Evolutionary conservation across 2,113 vertebrate genomes (phyloP).

Genomic region (Hydrolagus affinis): DNA sequence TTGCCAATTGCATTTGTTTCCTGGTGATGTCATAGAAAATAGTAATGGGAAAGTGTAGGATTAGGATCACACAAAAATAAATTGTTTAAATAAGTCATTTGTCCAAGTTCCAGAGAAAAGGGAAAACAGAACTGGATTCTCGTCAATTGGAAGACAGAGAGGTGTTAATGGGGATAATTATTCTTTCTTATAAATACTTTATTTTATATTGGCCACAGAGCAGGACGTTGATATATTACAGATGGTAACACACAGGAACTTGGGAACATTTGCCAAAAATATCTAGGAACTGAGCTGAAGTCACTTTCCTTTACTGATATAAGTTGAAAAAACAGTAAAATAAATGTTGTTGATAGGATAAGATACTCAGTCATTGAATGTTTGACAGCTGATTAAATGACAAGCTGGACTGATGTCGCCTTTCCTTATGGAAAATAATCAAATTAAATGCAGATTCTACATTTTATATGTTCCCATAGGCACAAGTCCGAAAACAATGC

Average conservation of each 20-base stretch:
- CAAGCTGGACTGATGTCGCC: constrained; percentile 60
- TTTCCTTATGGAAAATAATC: constrained; percentile 47
- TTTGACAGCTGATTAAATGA: constrained; percentile 69
- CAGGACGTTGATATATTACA: constrained; percentile 59
- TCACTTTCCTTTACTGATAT: constrained; percentile 67
- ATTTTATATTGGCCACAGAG: not conserved
- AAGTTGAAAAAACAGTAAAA: constrained; percentile 89
- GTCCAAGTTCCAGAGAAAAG: constrained; percentile 48
- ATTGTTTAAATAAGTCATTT: constrained; percentile 44
- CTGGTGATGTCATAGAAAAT: constrained; percentile 61
- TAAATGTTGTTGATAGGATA: constrained; percentile 99
- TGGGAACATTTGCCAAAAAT: constrained; percentile 62
- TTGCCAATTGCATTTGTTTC: constrained; percentile 51
- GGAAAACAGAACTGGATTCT: constrained; percentile 45
- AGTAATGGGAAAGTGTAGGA: constrained; percentile 37
- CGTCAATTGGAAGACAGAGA: constrained; percentile 44
- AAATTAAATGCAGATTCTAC: not conserved
- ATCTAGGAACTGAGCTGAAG: constrained; percentile 54
- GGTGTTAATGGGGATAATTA: constrained; percentile 37
- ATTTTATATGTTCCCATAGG: not conserved
- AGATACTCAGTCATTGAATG: constrained; percentile 84
- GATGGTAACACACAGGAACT: constrained; percentile 62
- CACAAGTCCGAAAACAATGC: not conserved
- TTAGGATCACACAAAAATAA: not conserved
- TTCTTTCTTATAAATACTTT: not conserved